Conservation (phyloP, 2,113 vertebrate species). For the Scortum barcoo region DNA sequence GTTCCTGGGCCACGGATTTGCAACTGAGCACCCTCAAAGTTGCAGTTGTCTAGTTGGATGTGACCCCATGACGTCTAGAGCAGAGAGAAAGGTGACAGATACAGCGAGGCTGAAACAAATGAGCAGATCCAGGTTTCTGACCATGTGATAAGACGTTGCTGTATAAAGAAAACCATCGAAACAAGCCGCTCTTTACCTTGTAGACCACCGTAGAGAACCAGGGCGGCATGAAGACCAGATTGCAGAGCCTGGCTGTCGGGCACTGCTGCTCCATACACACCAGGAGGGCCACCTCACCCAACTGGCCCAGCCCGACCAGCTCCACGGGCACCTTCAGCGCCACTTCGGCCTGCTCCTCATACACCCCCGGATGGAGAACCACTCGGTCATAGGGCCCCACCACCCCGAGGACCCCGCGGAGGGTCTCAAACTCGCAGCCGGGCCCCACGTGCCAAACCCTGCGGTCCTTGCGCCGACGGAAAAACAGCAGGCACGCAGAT, state of each 20-base stretch:
- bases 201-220: slow-evolving; percentile 91
- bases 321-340: slow-evolving; percentile 90
- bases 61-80: slow-evolving; percentile 90
- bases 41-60: slow-evolving; percentile 93
- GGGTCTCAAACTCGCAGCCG: slow-evolving; percentile 86
- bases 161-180: background rate
- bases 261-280: slow-evolving; percentile 92
- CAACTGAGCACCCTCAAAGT: slow-evolving; percentile 91
- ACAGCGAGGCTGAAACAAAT: slow-evolving; percentile 11
- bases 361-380: slow-evolving; percentile 87
- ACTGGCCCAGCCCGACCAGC: slow-evolving; percentile 86
- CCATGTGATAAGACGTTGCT: background rate
- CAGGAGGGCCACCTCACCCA: slow-evolving; percentile 88
- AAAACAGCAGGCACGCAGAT: slow-evolving; percentile 88
- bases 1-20: slow-evolving; percentile 90
- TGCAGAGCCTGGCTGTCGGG: slow-evolving; percentile 89
- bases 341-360: slow-evolving; percentile 89
- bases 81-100: background rate
- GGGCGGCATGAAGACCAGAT: slow-evolving; percentile 89
- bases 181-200: slow-evolving; percentile 84
- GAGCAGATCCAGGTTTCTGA: background rate
- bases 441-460: slow-evolving; percentile 84
- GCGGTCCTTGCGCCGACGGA: slow-evolving; percentile 87
- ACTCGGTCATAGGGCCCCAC: slow-evolving; percentile 87
- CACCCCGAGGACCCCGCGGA: slow-evolving; percentile 86